Evolutionary conservation across 2,888 invertebrate genomes (phyloP).

Genomic region (Acleris cristana): DNA sequence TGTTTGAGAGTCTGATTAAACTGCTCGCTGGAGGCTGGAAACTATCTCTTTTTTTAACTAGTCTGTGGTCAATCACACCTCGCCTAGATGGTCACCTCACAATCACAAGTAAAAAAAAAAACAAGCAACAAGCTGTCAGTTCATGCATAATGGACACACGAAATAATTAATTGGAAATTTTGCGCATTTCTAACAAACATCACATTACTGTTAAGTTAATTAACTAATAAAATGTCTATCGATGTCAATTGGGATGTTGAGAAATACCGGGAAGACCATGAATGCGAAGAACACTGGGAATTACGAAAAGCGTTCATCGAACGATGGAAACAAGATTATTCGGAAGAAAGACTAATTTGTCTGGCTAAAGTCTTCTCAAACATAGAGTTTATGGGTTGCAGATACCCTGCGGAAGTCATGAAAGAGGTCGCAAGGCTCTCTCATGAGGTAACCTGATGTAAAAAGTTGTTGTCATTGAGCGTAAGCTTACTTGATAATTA

Average conservation of each 20-base stretch:
- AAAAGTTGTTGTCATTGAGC: not conserved
- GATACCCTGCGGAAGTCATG: conserved; percentile 85
- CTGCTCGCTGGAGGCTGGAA: too few species aligned
- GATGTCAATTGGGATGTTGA: conserved; percentile 88
- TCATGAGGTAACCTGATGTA: conserved; percentile 71
- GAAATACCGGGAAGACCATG: conserved; percentile 89
- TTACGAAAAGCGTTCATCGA: conserved; percentile 91
- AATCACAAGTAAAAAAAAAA: too few species aligned
- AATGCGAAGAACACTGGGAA: conserved; percentile 96
- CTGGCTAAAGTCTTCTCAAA: conserved; percentile 86
- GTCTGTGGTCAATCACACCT: too few species aligned
- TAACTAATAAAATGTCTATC: conserved; percentile 53
- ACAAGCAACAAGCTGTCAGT: not conserved
- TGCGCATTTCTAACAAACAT: conserved; percentile 19
- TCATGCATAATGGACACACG: not conserved
- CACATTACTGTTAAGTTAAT: conserved; percentile 9
- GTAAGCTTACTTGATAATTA: not conserved
- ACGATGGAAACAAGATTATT: conserved; percentile 87
- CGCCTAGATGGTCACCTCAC: too few species aligned
- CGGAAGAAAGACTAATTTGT: conserved; percentile 84
- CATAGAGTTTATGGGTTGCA: conserved; percentile 85
- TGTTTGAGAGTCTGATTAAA: too few species aligned
- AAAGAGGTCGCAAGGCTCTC: conserved; percentile 77
- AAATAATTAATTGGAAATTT: conserved; percentile 14
- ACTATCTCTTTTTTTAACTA: too few species aligned